A percentile compares a stretch with the other conserved stretches of the same genome.
phyloP scores from a whole-genome alignment of 2,888 invertebrate genomes.

The Dicyrtoma fusca region DNA sequence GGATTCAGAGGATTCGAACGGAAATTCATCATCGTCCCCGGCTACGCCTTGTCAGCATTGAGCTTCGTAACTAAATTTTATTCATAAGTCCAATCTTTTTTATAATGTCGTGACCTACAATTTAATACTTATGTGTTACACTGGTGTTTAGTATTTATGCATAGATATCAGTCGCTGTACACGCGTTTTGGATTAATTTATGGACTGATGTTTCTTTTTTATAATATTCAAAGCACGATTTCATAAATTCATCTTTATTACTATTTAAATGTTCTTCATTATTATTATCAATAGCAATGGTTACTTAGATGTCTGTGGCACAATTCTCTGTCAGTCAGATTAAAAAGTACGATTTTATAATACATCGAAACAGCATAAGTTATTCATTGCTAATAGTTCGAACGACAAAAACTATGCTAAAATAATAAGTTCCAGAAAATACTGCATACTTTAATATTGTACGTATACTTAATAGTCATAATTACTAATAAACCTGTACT shows the following conservation, averaged over 20 bases:
- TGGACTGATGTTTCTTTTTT: no score
- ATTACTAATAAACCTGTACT: no score
- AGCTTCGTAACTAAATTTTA: slow-evolving; percentile 8
- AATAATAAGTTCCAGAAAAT: neutral
- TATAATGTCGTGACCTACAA: neutral
- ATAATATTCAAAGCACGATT: no score
- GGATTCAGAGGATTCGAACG: slow-evolving; percentile 15
- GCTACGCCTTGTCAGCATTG: slow-evolving; percentile 17
- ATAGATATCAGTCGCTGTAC: no score
- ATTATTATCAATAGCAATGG: neutral
- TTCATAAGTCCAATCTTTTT: neutral
- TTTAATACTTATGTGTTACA: no score
- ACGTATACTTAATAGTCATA: neutral
- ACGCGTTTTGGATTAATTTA: no score
- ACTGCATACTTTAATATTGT: neutral
- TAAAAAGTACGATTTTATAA: no score
- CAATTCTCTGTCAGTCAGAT: neutral
- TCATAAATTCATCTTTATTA: no score
- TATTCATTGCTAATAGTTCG: neutral
- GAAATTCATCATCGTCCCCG: slow-evolving; percentile 17
- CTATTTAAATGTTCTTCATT: neutral
- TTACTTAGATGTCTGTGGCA: neutral
- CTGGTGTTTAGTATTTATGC: no score
- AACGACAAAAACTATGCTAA: neutral
- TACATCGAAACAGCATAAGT: neutral